Percentiles rank a stretch among this genome's conserved stretches.
Evolutionary conservation across 2,888 invertebrate genomes (phyloP).

Genomic region (Lissocephala sabroskyi): DNA sequence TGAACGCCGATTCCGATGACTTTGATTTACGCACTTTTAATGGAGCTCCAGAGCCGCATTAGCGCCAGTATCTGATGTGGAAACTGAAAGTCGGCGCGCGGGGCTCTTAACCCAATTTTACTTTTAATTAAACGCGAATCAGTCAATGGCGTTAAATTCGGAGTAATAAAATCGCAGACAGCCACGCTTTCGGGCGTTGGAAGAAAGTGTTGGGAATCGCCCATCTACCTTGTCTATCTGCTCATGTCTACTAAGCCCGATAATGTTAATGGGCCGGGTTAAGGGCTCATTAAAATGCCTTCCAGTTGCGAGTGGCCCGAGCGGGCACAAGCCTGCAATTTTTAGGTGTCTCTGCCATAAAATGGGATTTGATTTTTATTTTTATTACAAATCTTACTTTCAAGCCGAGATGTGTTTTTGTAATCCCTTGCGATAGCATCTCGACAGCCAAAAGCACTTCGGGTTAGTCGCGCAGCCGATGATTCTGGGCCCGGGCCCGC

Average conservation of each 20-base stretch:
- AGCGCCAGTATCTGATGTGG: too few species aligned
- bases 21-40: conserved; percentile 47
- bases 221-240: conserved; percentile 22
- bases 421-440: conserved; percentile 1
- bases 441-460: conserved; percentile 56
- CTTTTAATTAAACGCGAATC: conserved; percentile 48
- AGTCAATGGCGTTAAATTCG: conserved; percentile 47
- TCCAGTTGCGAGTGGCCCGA: conserved; percentile 5
- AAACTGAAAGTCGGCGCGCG: conserved; percentile 6
- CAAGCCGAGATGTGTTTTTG: too few species aligned
- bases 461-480: too few species aligned
- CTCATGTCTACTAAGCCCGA: conserved; percentile 29
- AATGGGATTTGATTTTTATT: conserved; percentile 49
- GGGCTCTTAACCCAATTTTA: conserved; percentile 52
- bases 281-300: conserved; percentile 39
- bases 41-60: conserved; percentile 13
- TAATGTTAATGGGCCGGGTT: conserved; percentile 52
- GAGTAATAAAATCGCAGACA: conserved; percentile 2
- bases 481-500: too few species aligned
- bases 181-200: conserved; percentile 33
- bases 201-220: conserved; percentile 35
- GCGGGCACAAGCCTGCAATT: conserved; percentile 32
- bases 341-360: conserved; percentile 35
- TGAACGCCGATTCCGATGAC: too few species aligned
- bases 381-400: conserved; percentile 55